A percentile compares a stretch with the other conserved stretches of the same genome.
Conservation (phyloP, 2,888 invertebrate genomes). For the Globia sparganii region DNA sequence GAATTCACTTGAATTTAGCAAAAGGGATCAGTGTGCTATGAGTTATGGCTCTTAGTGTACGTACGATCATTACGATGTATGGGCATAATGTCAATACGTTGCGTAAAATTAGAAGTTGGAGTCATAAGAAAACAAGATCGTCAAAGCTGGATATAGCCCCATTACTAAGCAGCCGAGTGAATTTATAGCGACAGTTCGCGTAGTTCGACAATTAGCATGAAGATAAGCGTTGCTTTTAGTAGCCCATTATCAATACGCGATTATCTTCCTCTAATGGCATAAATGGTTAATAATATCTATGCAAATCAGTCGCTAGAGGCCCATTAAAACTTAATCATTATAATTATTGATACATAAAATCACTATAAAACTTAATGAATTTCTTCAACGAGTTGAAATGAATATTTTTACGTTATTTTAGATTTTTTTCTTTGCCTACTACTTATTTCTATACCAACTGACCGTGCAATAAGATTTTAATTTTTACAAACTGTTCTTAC, state of each 20-base stretch:
- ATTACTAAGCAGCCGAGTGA: background rate
- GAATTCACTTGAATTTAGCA: background rate
- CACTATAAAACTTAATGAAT: conserved; percentile 22
- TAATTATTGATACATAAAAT: conserved; percentile 40
- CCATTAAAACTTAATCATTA: conserved; percentile 32
- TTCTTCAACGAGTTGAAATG: background rate
- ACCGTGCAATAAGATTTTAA: too few relatives aligned
- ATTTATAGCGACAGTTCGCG: conserved; percentile 14
- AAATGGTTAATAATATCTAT: conserved; percentile 15
- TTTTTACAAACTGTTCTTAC: background rate
- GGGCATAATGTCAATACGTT: background rate
- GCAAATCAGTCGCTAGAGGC: conserved; percentile 23
- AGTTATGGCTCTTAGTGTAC: background rate
- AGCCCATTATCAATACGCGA: background rate
- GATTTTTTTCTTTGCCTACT: background rate
- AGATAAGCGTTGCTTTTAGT: conserved; percentile 16
- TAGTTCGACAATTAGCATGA: conserved; percentile 39
- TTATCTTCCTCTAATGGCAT: conserved; percentile 9
- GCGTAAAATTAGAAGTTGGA: background rate
- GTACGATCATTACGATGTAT: background rate
- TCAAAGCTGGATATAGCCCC: background rate
- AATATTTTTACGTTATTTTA: conserved; percentile 12
- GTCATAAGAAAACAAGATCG: background rate
- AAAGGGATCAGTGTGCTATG: background rate
- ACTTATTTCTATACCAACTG: background rate